A percentile compares a stretch with the other conserved stretches of the same genome.
phyloP scores from a whole-genome alignment of 2,113 vertebrate species.

The Halichoeres trimaculatus region DNA sequence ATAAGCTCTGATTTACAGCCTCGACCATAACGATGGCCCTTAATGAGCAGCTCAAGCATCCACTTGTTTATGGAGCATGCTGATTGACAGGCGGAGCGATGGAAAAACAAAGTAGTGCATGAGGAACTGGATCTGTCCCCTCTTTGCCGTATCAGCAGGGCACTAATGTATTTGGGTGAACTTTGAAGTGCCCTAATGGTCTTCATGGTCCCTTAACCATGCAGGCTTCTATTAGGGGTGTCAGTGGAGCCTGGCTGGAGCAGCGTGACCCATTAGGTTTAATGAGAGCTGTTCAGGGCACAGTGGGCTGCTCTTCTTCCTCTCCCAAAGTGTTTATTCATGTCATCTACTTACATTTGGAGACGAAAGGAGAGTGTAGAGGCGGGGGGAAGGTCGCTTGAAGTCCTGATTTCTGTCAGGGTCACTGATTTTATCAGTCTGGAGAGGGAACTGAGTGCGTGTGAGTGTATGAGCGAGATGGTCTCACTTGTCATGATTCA shows the following conservation, averaged over 20 bases:
- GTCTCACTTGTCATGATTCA: neutral
- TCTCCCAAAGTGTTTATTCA: slow-evolving; percentile 70
- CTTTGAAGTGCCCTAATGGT: slow-evolving; percentile 84
- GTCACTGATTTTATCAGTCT: slow-evolving; percentile 31
- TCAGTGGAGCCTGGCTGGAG: slow-evolving; percentile 77
- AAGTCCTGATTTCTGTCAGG: neutral
- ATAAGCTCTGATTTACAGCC: slow-evolving; percentile 77
- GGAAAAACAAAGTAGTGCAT: slow-evolving; percentile 63
- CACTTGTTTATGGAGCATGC: slow-evolving; percentile 72
- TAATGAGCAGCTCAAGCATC: slow-evolving; percentile 74
- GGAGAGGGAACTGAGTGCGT: neutral
- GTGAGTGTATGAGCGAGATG: neutral
- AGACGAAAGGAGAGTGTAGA: slow-evolving; percentile 15
- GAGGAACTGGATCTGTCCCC: slow-evolving; percentile 77
- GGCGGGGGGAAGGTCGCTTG: slow-evolving; percentile 22
- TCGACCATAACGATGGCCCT: slow-evolving; percentile 61
- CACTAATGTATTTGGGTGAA: slow-evolving; percentile 69
- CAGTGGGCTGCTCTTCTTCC: slow-evolving; percentile 69
- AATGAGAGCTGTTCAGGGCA: slow-evolving; percentile 75
- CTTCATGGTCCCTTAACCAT: slow-evolving; percentile 78
- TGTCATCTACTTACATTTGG: slow-evolving; percentile 50
- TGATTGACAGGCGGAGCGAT: slow-evolving; percentile 70
- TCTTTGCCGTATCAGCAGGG: slow-evolving; percentile 62
- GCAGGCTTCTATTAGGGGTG: slow-evolving; percentile 77
- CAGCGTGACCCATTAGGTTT: slow-evolving; percentile 79